Evolutionary conservation across 1,140 invertebrate genomes (phyloP).

Genomic region (Drosophila pachea): DNA sequence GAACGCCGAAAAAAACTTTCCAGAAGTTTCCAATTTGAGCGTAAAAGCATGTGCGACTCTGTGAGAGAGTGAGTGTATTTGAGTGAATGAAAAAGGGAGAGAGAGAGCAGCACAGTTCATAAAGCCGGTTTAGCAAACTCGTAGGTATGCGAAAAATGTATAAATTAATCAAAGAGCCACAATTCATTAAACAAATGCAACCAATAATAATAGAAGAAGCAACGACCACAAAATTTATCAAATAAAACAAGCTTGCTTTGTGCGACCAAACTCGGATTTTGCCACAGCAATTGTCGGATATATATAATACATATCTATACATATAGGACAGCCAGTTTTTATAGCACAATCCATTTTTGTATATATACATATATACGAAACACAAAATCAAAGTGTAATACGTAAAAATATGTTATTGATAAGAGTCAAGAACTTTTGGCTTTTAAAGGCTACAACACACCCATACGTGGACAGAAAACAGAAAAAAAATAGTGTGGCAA

Average conservation of each 20-base stretch:
- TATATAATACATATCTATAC: constrained; percentile 15
- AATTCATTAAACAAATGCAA: constrained; percentile 17
- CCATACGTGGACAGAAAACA: constrained; percentile 5
- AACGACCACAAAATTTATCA: constrained; percentile 23
- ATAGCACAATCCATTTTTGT: constrained; percentile 11
- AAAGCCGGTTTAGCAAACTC: constrained; percentile 59
- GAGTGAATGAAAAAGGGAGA: background rate
- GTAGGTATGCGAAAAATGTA: constrained; percentile 56
- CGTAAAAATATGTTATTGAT: constrained; percentile 55
- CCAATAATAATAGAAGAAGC: constrained; percentile 15
- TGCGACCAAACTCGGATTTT: constrained; percentile 1
- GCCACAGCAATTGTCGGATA: constrained; percentile 2
- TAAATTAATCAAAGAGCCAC: constrained; percentile 43
- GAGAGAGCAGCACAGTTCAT: constrained; percentile 20
- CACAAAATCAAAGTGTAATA: constrained; percentile 39
- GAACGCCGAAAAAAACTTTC: constrained; percentile 33
- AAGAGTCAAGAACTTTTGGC: constrained; percentile 44
- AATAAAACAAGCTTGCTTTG: background rate
- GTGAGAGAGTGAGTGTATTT: constrained; percentile 6
- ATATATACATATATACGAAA: constrained; percentile 31
- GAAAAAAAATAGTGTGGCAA: constrained; percentile 50
- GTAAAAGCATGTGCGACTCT: constrained; percentile 6
- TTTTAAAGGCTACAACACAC: constrained; percentile 12
- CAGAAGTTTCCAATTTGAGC: constrained; percentile 67
- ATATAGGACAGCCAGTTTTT: constrained; percentile 42